Evolutionary conservation across 2,113 vertebrate species (phyloP), one percentile per base, ranked within the genome.

Genomic region (Gracilinanus agilis): DNA sequence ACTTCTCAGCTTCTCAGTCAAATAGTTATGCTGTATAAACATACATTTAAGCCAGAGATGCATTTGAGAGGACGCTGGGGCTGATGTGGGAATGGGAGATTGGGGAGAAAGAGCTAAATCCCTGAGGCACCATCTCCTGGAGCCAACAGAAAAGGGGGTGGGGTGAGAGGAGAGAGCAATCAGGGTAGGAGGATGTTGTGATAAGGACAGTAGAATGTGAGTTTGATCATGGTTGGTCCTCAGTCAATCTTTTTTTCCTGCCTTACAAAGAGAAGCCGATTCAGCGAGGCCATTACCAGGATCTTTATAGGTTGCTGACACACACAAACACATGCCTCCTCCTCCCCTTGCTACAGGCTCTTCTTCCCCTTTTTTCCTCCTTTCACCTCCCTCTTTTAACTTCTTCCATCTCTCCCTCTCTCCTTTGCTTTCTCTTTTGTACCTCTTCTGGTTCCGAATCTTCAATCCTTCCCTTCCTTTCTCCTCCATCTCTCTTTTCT

Each of bases 361-460:
- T 25, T 89, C 83, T 56, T n/a, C 91, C 8, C 10, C 9, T 24
- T 9, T 21, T 94, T 29, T 34, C 94, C 88, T 89, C 53, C 9
- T 93, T 88, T 94, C 98, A 94, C 93, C 89, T 88, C 21, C 0
- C 67, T 83, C 9, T 53, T 61, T 21, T 0, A 54, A 9, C 34
- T 55, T 40, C 34, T 12, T 23, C 44, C 27, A n/a, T n/a, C 89
- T 54, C 21, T 4, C 0, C 27, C 90, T 88, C 44, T 29, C 13
- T 55, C 25, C 4, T 92, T 53, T 49, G 23, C 58, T 58, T 19
- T 54, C 89, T 89, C 44, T 9, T 0, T 0, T 12, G 8, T 8
- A 10, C 93, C 44, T 49, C 92, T 83, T 83, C 58, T 58, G 40
- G 53, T 40, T 93, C 95, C 91, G 89, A 89, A 94, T 94, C 90